Base-by-base conservation (phyloP, 2,888 invertebrate species). In the Erebia epiphron region DNA sequence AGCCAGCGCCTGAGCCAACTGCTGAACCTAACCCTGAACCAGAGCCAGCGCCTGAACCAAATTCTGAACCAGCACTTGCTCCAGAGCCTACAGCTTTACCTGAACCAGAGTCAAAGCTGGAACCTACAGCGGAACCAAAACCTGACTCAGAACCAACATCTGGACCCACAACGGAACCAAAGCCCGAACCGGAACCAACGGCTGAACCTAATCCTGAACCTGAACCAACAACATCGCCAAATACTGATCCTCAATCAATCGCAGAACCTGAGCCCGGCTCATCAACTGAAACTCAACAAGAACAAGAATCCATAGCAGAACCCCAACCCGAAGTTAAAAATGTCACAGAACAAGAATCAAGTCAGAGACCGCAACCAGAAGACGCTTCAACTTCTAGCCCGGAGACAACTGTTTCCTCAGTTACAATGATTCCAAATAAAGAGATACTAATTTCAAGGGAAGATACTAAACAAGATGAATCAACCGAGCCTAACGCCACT, bases 1-100 rank as follows among this genome's bases (percentile, higher is more conserved):
- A 77, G n/a, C 83, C 88, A 1, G 87, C 89, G 52, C 73, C 91
- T 5, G 87, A 86, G 76, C 84, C 90, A 35, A 78, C 82, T 57
- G 9, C 65, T 66, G 73, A 75, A 50, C 65, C 76, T 7, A 71
- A 77, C 67, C 71, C 77, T 56, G 75, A 71, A 73, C 70, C 71
- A 26, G 73, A 72, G 49, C 67, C 76, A 46, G 54, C 65, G 52
- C 64, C 70, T 13, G 70, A 72, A 68, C 61, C 46, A 13, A 69
- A 80, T 58, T 69, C 83, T 66, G 80, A 81, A 75, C 77, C 82
- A 18, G 75, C 80, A 75, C 75, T 79, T 41, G 67, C 52, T 35
- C 18, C 76, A 52, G 68, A 68, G 56, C 49, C 73, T n/a, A 62
- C 73, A 73, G 74, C 85, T 13, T 76, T 80, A 77, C 74, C 84